These are phyloP conservation scores for Apolygus lucorum DNA, from an alignment of 1,140 invertebrate species.

Conservation along the genomic window DNA sequence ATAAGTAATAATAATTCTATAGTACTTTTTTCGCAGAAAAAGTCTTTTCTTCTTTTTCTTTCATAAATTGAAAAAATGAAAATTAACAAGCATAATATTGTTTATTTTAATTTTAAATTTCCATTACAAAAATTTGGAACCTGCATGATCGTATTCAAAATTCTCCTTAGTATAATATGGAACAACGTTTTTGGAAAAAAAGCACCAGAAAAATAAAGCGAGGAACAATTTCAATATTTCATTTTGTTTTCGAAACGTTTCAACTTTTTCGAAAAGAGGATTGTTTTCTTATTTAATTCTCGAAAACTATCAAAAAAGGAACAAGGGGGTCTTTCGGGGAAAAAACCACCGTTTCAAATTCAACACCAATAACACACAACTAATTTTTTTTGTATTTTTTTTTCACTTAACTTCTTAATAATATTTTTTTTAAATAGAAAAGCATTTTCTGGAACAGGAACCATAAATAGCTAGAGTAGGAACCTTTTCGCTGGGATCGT, in stretches of 20 bases:
- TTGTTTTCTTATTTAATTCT: not conserved
- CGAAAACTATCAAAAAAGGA: conserved; percentile 11
- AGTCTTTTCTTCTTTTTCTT: conserved; percentile 4
- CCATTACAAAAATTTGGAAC: too few relatives aligned
- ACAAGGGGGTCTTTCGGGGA: conserved; percentile 15
- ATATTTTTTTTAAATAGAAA: conserved; percentile 34
- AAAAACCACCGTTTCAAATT: conserved; percentile 21
- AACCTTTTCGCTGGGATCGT: conserved; percentile 41
- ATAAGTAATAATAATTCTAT: conserved; percentile 7
- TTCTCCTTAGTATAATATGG: too few relatives aligned
- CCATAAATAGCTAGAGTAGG: conserved; percentile 42
- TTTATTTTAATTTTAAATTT: not conserved
- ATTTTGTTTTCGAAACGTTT: not conserved
- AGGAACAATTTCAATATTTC: conserved; percentile 13
- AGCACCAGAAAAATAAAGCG: conserved; percentile 12
- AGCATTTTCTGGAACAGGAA: conserved; percentile 40
- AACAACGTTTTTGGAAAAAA: conserved; percentile 9
- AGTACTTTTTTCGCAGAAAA: not conserved
- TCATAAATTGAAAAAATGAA: not conserved
- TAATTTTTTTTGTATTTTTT: conserved; percentile 30
- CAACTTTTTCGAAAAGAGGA: not conserved
- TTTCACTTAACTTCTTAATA: conserved; percentile 15
- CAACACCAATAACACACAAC: conserved; percentile 22
- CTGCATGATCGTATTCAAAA: too few relatives aligned
- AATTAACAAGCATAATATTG: conserved; percentile 15